Percentiles rank a stretch among this genome's conserved stretches.
phyloP scores from a whole-genome alignment of 1,140 invertebrate species.

The fruit fly (Drosophila melanogaster) region Release_6_plus_ISO1_MT NT_033777.3:8822001-8822500 shows the following conservation, averaged over 20 bases:
- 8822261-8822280: not conserved
- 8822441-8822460: not conserved
- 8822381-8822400: no score
- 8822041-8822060: slow-evolving; percentile 13
- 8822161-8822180: not conserved
- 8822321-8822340: not conserved
- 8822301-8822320: not conserved
- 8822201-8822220: not conserved
- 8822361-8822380: not conserved
- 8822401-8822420: not conserved
- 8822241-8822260: not conserved
- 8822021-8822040: slow-evolving; percentile 67
- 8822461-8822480: slow-evolving; percentile 56
- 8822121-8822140: slow-evolving; percentile 51
- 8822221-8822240: no score
- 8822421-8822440: not conserved
- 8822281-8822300: not conserved
- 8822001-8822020: slow-evolving; percentile 67
- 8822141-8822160: not conserved
- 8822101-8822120: slow-evolving; percentile 70
- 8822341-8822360: no score
- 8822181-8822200: not conserved
- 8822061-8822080: slow-evolving; percentile 54
- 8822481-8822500: slow-evolving; percentile 53
- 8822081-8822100: slow-evolving; percentile 59